Conservation (phyloP, 2,888 invertebrate species). For the Volucella bombylans region DNA sequence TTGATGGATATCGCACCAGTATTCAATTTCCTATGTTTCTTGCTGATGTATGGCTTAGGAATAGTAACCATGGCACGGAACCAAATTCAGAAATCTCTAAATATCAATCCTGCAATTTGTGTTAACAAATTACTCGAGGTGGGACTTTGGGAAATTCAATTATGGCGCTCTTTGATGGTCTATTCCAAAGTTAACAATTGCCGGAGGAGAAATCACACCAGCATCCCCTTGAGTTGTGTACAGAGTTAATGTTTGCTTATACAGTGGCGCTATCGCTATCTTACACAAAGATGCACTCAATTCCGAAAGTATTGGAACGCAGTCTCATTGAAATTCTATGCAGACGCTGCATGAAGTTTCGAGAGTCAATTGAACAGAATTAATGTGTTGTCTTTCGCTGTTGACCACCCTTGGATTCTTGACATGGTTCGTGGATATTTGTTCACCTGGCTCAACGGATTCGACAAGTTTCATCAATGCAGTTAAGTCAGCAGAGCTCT, state of each 20-base stretch:
- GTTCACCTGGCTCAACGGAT: constrained; percentile 81
- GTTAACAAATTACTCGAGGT: constrained; percentile 87
- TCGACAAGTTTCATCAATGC: constrained; percentile 81
- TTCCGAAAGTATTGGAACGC: constrained; percentile 82
- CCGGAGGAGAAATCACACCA: constrained; percentile 83
- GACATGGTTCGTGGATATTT: constrained; percentile 82
- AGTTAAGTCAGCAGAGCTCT: constrained; percentile 82
- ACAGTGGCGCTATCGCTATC: constrained; percentile 82
- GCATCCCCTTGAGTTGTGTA: constrained; percentile 83
- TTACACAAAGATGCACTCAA: constrained; percentile 81
- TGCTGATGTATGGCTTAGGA: constrained; percentile 81
- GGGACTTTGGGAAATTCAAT: constrained; percentile 89
- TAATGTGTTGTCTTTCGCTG: constrained; percentile 82
- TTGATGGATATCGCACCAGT: constrained; percentile 81
- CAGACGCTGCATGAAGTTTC: constrained; percentile 87
- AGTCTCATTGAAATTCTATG: constrained; percentile 91
- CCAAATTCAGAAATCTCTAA: too few relatives aligned
- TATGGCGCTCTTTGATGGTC: constrained; percentile 87
- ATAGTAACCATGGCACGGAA: too few relatives aligned
- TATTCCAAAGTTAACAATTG: constrained; percentile 87
- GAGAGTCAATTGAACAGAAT: constrained; percentile 85
- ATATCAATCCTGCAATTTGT: constrained; percentile 86
- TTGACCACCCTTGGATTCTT: constrained; percentile 82
- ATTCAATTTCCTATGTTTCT: constrained; percentile 81
- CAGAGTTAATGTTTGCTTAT: constrained; percentile 82